Evolutionary conservation across 2,888 invertebrate genomes (phyloP), one percentile per base, ranked within the genome.

Genomic region (Liodrosophila aerea): DNA sequence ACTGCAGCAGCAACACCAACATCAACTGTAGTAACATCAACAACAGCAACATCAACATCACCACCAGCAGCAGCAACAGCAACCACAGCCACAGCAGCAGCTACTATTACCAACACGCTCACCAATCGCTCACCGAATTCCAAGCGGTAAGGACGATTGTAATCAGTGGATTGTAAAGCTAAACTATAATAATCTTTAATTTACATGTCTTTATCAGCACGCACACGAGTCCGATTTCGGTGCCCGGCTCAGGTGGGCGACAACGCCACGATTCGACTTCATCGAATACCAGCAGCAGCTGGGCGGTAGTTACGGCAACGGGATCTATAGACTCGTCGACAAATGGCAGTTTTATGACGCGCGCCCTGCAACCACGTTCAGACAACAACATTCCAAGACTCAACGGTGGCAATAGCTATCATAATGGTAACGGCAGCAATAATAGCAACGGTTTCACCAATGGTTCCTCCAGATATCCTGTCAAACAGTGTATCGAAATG

Each of bases 281-380:
- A 9, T 92, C 93, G 30, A 87, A 91, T 40, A 93, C 92, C 52
- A 94, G 94, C 75, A 93, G 92, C 52, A 94, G 94, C 75, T 94
- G 94, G 94, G 93, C 94, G 87, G 91, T 94, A 86, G 93, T 94
- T 59, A 92, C 93, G 7, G 93, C 92, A 7, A 92, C 93, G 7
- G 94, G 94, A 12, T 94, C 94, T 86, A 85, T 89, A 43, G 89
- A 90, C 65, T 89, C 90, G 16, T 73, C 71, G 67, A 72, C 77
- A 67, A 87, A 88, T 49, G 86, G 87, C 59, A 89, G 88, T 70
- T 87, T 77, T 63, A 80, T 87, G 76, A 76, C 66, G 83, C 83
- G 67, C 3, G 76, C 81, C 54, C 61, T 53, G 31, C 68, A 73
- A 27, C 36, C 2, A 22, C 22, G 5, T 2, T 22, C 12, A 15